Percentiles rank a stretch among this genome's conserved stretches.
phyloP scores from a whole-genome alignment of 2,113 vertebrate species.

The Noturus placidus region DNA sequence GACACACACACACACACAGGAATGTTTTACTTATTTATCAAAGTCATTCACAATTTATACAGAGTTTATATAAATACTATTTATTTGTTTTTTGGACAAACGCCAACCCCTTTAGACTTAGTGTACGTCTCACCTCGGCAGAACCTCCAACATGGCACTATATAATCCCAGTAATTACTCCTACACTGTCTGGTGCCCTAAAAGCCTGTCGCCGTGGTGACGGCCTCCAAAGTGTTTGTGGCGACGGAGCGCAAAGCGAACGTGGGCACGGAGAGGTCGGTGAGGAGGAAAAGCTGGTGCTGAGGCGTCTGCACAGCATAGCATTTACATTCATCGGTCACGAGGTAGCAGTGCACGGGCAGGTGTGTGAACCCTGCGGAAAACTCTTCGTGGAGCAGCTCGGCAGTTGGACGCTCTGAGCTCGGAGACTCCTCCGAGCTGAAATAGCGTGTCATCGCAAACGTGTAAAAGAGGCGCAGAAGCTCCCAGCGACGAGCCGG shows the following conservation, averaged over 20 bases:
- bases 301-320: conserved; percentile 75
- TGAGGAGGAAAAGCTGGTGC: conserved; percentile 79
- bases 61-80: neutral
- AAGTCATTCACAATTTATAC: neutral
- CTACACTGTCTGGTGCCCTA: conserved; percentile 42
- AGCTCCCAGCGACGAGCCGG: conserved; percentile 71
- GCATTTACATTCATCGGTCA: conserved; percentile 76
- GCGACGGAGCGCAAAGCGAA: conserved; percentile 78
- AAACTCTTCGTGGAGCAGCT: conserved; percentile 72
- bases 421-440: conserved; percentile 65
- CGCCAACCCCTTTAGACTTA: neutral
- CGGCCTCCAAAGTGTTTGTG: conserved; percentile 71
- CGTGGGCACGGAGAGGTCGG: conserved; percentile 75
- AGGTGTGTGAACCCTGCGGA: conserved; percentile 68
- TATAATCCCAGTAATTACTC: neutral
- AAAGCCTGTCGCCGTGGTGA: conserved; percentile 68
- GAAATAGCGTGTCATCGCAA: conserved; percentile 77
- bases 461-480: conserved; percentile 79
- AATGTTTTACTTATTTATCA: neutral
- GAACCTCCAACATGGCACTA: neutral
- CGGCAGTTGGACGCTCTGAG: conserved; percentile 40
- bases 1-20: neutral
- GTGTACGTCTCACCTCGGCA: neutral
- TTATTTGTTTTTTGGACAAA: neutral
- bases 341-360: conserved; percentile 76